Evolutionary conservation across 1,140 invertebrate species (phyloP).

Genomic region (Liolophura sinensis): DNA sequence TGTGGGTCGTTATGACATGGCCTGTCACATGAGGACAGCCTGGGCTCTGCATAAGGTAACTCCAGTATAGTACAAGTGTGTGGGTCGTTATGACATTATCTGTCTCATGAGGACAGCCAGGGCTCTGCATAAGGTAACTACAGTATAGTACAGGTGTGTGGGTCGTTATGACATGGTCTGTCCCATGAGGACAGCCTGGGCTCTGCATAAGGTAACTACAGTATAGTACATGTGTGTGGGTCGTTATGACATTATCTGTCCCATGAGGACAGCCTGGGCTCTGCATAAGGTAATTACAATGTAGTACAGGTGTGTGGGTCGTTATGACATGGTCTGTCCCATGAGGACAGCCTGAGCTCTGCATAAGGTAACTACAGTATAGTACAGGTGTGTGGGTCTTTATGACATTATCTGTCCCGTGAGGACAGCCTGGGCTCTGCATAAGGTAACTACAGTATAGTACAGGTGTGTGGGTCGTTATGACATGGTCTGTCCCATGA

Average conservation of each 20-base stretch:
- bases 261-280: conserved; percentile 50
- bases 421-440: conserved; percentile 42
- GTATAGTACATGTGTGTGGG: conserved; percentile 40
- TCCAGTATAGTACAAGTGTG: too few relatives aligned
- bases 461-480: conserved; percentile 54
- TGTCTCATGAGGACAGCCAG: conserved; percentile 53
- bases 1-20: conserved; percentile 53
- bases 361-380: too few relatives aligned
- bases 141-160: too few relatives aligned
- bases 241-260: conserved; percentile 56
- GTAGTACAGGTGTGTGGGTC: too few relatives aligned
- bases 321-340: too few relatives aligned
- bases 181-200: too few relatives aligned
- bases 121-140: conserved; percentile 48
- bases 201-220: too few relatives aligned
- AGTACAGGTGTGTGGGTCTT: too few relatives aligned
- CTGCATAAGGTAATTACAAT: conserved; percentile 42
- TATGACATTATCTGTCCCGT: conserved; percentile 14
- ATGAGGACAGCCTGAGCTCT: too few relatives aligned
- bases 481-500: conserved; percentile 53
- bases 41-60: conserved; percentile 53
- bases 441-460: conserved; percentile 43
- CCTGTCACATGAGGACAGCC: conserved; percentile 51
- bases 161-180: too few relatives aligned
- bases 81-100: conserved; percentile 55